Evolutionary conservation across 2,888 invertebrate genomes (phyloP), one percentile per base, ranked within the genome.

Genomic region (Oscheius myriophilus): DNA sequence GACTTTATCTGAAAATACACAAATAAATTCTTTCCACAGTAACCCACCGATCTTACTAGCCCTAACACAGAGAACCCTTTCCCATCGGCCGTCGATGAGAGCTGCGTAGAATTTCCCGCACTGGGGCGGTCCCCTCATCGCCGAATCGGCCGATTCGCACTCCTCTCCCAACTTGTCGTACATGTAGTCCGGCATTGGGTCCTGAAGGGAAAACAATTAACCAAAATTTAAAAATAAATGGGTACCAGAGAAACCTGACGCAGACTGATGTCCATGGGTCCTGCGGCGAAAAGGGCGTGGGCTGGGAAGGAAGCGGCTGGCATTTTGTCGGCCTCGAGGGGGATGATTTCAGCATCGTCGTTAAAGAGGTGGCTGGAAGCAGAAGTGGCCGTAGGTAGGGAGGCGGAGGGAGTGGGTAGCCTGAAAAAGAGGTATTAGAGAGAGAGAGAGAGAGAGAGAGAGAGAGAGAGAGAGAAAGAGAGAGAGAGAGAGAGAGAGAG

Each of bases 171-270:
- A 57, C 39, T 77, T 72, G 0, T 71, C 67, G 49, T 81, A 81
- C 75, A 81, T 79, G 64, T 81, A 81, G 53, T 81, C 81, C 12
- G 81, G 80, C 78, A 81, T 81, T 12, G 81, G 81, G 42, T 80
- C 81, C 78, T 76, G 55, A 43, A 74, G 26, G 16, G 26, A 33
- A 33, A 9, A 4, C 3, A n/a, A n/a, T 23, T 12, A 11, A 18
- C 23, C n/a, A 43, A 23, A 16, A n/a, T n/a, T n/a, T n/a, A n/a
- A 43, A 14, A 45, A 59, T 14, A 21, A 12, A 0, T 59, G 12
- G 66, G 1, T 26, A 72, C 76, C 42, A 81, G 64, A n/a, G 76
- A 78, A 1, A 76, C 64, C 63, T 77, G 79, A 49, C 79, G 61
- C n/a, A 81, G 49, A 18, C 76, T 76, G 33, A 81, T 76, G 46